A percentile compares a stretch with the other conserved stretches of the same genome.
phyloP scores from a whole-genome alignment of 2,888 invertebrate genomes.

The Dryobota labecula region DNA sequence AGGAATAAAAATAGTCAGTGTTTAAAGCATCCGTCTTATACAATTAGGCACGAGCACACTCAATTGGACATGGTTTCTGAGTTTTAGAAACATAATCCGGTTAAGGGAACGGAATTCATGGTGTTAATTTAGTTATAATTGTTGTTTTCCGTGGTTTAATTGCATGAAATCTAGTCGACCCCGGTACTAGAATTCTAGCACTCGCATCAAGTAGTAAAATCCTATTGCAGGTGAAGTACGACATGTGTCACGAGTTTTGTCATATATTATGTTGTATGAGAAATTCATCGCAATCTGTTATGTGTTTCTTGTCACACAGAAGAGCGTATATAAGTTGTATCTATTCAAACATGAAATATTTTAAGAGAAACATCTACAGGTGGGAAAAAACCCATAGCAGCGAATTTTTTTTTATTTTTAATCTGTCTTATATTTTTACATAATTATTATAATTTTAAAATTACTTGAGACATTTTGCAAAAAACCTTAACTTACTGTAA shows the following conservation, averaged over 20 bases:
- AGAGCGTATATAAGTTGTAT: too few relatives aligned
- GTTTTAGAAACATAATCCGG: slow-evolving; percentile 43
- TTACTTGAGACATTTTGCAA: too few relatives aligned
- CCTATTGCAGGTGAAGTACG: neutral
- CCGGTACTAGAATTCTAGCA: neutral
- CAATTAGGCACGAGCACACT: slow-evolving; percentile 49
- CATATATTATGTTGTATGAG: neutral
- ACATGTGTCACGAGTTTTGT: neutral
- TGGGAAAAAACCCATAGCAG: too few relatives aligned
- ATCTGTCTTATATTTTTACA: too few relatives aligned
- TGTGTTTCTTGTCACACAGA: neutral
- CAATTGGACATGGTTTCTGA: slow-evolving; percentile 54
- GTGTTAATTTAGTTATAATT: slow-evolving; percentile 52
- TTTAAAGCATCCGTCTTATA: slow-evolving; percentile 36
- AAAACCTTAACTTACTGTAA: too few relatives aligned
- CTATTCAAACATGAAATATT: too few relatives aligned
- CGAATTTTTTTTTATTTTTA: too few relatives aligned
- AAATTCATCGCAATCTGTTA: neutral
- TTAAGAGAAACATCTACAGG: too few relatives aligned
- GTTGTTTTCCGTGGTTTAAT: slow-evolving; percentile 31
- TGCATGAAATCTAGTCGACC: slow-evolving; percentile 28
- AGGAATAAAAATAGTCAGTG: slow-evolving; percentile 53
- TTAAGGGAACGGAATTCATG: slow-evolving; percentile 44
- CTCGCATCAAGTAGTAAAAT: neutral
- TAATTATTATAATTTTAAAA: too few relatives aligned